Evolutionary conservation across 2,113 vertebrate species (phyloP).

Genomic region (Eudyptes chrysolophus): DNA sequence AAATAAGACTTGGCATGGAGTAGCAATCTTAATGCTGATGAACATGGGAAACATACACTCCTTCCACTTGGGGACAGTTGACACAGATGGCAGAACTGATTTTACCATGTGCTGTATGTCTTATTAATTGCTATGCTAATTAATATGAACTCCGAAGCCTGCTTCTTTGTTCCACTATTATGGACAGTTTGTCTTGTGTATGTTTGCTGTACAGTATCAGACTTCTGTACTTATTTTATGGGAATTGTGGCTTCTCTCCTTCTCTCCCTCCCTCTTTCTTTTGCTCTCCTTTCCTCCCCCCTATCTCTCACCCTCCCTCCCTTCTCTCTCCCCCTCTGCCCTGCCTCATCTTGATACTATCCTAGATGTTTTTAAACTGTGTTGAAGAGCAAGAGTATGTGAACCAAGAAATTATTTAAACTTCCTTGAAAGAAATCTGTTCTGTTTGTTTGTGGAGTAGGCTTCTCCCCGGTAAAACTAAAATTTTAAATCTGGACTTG

Average conservation of each 20-base stretch:
- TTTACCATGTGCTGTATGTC: slow-evolving; percentile 50
- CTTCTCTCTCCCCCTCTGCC: neutral
- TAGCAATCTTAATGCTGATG: neutral
- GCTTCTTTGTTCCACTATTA: neutral
- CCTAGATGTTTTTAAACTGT: neutral
- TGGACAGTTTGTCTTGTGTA: neutral
- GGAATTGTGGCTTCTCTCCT: neutral
- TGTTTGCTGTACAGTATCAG: neutral
- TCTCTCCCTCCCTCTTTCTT: neutral
- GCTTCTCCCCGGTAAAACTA: neutral
- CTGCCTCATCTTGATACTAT: neutral
- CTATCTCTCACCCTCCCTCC: neutral
- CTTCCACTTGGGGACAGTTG: neutral
- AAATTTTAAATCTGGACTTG: neutral
- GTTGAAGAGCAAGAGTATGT: neutral
- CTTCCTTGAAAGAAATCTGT: neutral
- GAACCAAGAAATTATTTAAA: neutral
- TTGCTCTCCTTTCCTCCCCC: neutral
- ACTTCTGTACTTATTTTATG: neutral
- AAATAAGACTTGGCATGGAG: neutral
- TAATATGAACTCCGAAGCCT: neutral
- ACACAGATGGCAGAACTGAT: slow-evolving; percentile 40
- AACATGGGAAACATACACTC: neutral
- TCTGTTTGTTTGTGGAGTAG: neutral
- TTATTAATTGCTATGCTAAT: slow-evolving; percentile 30